Evolutionary conservation across 1,140 invertebrate genomes (phyloP), one percentile per base, ranked within the genome.

Genomic region (Leucophenga varia): DNA sequence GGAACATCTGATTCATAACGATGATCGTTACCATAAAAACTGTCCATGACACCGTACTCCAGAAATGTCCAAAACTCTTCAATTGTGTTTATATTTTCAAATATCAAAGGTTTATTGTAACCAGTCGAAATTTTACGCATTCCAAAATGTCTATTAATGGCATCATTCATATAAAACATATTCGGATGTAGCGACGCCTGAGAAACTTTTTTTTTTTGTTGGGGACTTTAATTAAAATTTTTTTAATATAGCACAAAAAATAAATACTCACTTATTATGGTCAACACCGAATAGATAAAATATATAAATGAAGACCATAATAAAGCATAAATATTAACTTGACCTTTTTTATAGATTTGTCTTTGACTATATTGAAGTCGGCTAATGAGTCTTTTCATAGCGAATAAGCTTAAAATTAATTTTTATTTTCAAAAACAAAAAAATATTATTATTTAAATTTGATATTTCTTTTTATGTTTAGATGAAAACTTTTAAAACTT

Each of bases 21-120:
- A n/a, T 43, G 22, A 6, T 8, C 18, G 8, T 18, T n/a, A 12
- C 44, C 44, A 22, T 47, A 34, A 6, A 51, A 20, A 35, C 40
- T 31, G 28, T 12, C 20, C 3, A 47, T 16, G n/a, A 47, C 42
- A 43, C 18, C 38, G 3, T 14, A 19, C 36, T 52, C 34, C 14
- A 43, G n/a, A 47, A 38, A 52, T 13, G n/a, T 18, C 50, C 50
- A 52, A 44, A 39, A 43, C 22, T 52, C 50, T 5, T 34, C 39
- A 14, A 31, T 43, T n/a, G 50, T 52, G 13, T 42, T 35, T n/a
- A 52, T 20, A 8, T 52, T 12, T 1, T 42, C 28, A 4, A 38
- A 52, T 13, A 13, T 16, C 3, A 52, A n/a, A 6, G 30, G 19
- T 3, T 18, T 4, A n/a, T 39, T 40, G 10, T 41, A 19, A 17